Percentiles rank a stretch among this genome's conserved stretches.
Conservation (phyloP, 2,113 vertebrate species). For the Phalacrocorax brasilianus region DNA sequence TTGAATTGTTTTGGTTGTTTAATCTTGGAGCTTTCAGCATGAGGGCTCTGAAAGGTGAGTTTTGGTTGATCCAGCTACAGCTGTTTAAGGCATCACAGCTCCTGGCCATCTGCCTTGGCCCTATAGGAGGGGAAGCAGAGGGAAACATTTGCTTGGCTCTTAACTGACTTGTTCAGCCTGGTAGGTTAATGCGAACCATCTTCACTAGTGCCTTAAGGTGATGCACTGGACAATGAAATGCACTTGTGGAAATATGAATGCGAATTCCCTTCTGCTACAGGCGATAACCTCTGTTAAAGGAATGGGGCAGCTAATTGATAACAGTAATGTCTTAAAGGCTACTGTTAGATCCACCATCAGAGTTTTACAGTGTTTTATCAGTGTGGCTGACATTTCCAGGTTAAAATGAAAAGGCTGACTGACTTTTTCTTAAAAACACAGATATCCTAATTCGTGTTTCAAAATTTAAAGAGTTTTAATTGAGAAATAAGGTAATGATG, state of each 20-base stretch:
- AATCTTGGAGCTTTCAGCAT: slow-evolving; percentile 10
- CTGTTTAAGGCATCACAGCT: neutral
- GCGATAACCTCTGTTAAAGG: neutral
- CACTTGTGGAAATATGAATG: neutral
- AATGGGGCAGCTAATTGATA: neutral
- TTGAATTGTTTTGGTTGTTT: slow-evolving; percentile 27
- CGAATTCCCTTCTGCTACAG: neutral
- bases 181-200: neutral
- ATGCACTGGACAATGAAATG: neutral
- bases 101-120: neutral
- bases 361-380: neutral
- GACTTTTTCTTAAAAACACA: neutral
- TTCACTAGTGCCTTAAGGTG: neutral
- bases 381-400: neutral
- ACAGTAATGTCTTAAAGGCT: neutral
- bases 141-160: neutral
- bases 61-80: neutral
- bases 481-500: neutral
- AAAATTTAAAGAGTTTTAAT: neutral
- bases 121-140: neutral
- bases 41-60: slow-evolving; percentile 50
- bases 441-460: neutral
- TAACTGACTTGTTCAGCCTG: neutral
- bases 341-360: neutral
- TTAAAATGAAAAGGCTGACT: neutral